These are phyloP conservation scores for Epizoanthus illoricatus DNA, from an alignment of 92 coral and sea anemone genomes.

Conservation along the genomic window DNA sequence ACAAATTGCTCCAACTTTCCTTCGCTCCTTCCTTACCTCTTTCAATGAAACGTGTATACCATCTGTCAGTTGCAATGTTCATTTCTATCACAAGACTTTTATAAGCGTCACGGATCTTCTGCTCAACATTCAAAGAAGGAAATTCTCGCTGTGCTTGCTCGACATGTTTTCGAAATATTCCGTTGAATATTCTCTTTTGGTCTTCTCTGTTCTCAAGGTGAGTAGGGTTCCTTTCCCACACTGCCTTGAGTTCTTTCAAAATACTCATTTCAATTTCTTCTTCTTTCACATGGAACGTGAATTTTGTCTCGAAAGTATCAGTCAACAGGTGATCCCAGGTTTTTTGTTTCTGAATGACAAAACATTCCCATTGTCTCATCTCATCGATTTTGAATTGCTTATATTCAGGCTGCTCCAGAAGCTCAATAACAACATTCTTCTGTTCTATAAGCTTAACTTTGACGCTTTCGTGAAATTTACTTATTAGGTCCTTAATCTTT, in stretches of 20 bases:
- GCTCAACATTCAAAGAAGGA: background rate
- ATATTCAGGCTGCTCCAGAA: background rate
- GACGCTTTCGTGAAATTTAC: background rate
- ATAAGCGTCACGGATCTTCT: background rate
- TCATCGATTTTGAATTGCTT: slow-evolving; percentile 12
- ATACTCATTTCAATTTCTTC: background rate
- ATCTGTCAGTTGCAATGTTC: background rate
- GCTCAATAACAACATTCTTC: background rate
- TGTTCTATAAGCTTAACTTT: background rate
- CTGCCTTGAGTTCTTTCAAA: background rate
- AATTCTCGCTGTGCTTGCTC: background rate
- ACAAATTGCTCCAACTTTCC: background rate
- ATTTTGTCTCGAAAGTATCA: slow-evolving; percentile 13
- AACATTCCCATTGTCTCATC: slow-evolving; percentile 11
- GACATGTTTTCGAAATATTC: background rate
- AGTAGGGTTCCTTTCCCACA: background rate
- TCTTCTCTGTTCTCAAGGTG: background rate
- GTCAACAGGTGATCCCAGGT: slow-evolving; percentile 6
- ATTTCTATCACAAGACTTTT: background rate
- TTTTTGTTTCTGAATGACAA: background rate
- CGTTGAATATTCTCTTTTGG: background rate
- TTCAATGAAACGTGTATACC: background rate
- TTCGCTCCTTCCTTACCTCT: background rate
- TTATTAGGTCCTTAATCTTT: background rate
- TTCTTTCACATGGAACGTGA: background rate